Evolutionary conservation across 2,113 vertebrate genomes (phyloP), one percentile per base, ranked within the genome.

Genomic region (Nyctibius bracteatus): DNA sequence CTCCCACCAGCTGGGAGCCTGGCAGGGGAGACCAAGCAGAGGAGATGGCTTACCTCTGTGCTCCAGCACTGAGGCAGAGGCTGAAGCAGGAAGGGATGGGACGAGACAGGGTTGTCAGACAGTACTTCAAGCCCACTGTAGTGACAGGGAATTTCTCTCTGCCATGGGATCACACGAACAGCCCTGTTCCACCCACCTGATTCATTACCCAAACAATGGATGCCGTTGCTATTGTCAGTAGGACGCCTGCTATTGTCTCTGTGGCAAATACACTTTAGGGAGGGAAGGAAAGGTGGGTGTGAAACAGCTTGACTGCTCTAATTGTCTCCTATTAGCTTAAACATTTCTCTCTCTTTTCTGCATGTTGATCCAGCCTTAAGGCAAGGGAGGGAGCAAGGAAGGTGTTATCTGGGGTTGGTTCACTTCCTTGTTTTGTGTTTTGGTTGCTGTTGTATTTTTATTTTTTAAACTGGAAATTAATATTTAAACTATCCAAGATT

Each of bases 251-350:
- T 88, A 14, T 68, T 92, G 73, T 92, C 74, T 96, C 79, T 31
- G 22, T 88, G 94, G 74, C 74, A 92, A 89, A 95, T 84, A 37
- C 20, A 87, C 35, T 78, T 74, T 52, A 74, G 68, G 54, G 80
- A 52, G 51, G 55, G 51, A 89, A 84, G 33, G 33, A 68, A 84
- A 74, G 73, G 91, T 93, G 72, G 92, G 92, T 70, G 84, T 81
- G 79, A 86, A 93, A 96, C 85, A 85, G 57, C 89, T 78, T 91
- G 90, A 83, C 90, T 96, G 81, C 78, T 97, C 21, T 94, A 96
- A 97, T 96, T 95, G 62, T 81, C 59, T 92, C 58, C 49, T 91
- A 77, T 96, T 97, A 95, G 31, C 44, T 96, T 93, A 92, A 94
- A 84, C 4, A 90, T 49, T 83, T 87, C n/a, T 96, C n/a, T 30